These are phyloP conservation scores for Phthorimaea operculella DNA, from an alignment of 1,140 invertebrate genomes.

Conservation along the genomic window DNA sequence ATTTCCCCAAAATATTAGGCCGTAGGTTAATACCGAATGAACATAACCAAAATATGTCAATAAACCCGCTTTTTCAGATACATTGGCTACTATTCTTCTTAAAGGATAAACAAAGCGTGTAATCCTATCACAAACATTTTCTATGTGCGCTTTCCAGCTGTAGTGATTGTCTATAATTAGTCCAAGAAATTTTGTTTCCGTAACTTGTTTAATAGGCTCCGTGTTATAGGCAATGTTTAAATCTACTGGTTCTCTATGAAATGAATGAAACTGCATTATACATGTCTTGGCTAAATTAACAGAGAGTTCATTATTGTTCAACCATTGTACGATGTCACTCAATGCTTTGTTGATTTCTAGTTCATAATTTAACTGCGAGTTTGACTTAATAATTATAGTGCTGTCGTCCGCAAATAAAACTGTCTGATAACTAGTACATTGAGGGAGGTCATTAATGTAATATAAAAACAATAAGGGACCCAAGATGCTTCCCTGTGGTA, in stretches of 20 bases:
- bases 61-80: not conserved
- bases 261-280: not conserved
- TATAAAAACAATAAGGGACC: not conserved
- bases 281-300: constrained; percentile 1
- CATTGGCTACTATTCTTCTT: not conserved
- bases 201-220: not conserved
- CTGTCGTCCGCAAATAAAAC: constrained; percentile 2
- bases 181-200: not conserved
- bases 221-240: not conserved
- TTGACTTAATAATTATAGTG: not conserved
- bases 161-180: not conserved
- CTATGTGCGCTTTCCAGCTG: constrained; percentile 2
- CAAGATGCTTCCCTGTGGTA: constrained; percentile 1
- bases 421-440: not conserved
- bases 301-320: not conserved
- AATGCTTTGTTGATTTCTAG: not conserved
- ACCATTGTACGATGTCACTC: not conserved
- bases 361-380: not conserved
- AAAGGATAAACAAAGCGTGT: not conserved
- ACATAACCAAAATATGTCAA: constrained; percentile 1
- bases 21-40: not conserved
- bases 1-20: not conserved
- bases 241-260: no score
- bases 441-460: constrained; percentile 7
- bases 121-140: not conserved